Base-by-base conservation (phyloP, 2,888 invertebrate species). In the Bellardia pandia region DNA sequence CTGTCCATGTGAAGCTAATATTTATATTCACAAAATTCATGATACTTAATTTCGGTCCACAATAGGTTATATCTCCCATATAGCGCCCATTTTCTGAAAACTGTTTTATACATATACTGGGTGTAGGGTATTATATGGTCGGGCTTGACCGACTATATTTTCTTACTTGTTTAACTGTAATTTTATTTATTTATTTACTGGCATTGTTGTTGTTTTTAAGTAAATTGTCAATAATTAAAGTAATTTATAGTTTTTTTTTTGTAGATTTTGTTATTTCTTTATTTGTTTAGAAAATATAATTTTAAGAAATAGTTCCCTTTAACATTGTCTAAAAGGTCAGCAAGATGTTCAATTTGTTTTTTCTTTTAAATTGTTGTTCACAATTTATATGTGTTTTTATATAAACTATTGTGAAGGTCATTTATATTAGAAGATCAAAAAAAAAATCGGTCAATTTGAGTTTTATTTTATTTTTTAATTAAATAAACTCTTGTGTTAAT, bases 141-240 rank as follows among this genome's bases (percentile, higher is more conserved):
- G 23, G 23, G 23, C 23, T 23, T 23, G 23, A 23, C 23, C 23
- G 23, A 23, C 23, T 23, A 23, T 23, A 23, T 1, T 1, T 23
- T 23, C 23, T 42, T 42, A 2, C 7, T 42, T 42, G 4, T 14
- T 6, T n/a, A 75, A 75, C 14, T 72, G 40, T 53, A 69, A 48
- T 82, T 75, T 56, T 40, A 64, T 60, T 56, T 40, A 64, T 45
- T 40, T 48, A 37, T 48, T 79, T 69, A 40, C 51, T 75, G 62
- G 8, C 40, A 58, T 77, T 45, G 45, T 45, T 45, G 23, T 53
- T 33, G 48, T 80, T 72, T 64, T 45, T 53, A 78, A 69, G 3
- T 45, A 69, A 79, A 85, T 85, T 79, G 75, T 62, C 60, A 62
- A 75, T 80, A 79, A 75, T 80, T 85, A 80, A 80, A 85, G 51